Conservation (phyloP, 2,797 vertebrate genomes). For the Peromyscus melanophrys region DNA sequence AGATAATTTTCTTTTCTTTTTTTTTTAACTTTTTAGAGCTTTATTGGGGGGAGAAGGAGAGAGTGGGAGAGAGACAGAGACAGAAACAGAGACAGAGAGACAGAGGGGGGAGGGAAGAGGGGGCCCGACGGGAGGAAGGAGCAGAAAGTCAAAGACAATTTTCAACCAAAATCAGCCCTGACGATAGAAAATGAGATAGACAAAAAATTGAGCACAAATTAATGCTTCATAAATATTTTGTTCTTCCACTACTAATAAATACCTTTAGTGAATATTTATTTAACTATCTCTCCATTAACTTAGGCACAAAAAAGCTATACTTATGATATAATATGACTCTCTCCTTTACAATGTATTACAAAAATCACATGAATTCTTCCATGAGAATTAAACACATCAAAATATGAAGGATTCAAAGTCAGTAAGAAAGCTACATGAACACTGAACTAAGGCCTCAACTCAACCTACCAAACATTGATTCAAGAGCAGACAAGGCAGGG, state of each 20-base stretch:
- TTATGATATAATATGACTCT: not conserved
- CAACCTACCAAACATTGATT: not conserved
- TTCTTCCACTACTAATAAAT: not conserved
- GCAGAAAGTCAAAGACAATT: not conserved
- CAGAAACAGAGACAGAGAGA: too few species aligned
- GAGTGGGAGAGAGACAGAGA: too few species aligned
- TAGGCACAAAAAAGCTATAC: not conserved
- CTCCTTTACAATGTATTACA: not conserved
- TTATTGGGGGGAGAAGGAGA: too few species aligned
- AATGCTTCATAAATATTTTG: not conserved
- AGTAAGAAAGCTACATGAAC: not conserved
- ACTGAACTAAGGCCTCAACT: not conserved
- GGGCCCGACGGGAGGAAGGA: too few species aligned
- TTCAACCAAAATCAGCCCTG: constrained; percentile 4
- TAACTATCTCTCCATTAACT: not conserved
- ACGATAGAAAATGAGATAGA: not conserved
- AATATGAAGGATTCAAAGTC: not conserved
- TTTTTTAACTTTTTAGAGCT: too few species aligned
- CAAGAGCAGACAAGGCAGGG: not conserved
- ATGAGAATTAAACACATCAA: not conserved
- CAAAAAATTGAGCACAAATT: not conserved
- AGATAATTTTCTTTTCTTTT: not conserved
- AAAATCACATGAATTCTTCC: not conserved
- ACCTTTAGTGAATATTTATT: not conserved
- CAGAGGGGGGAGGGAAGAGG: too few species aligned